Evolutionary conservation across 2,888 invertebrate species (phyloP).

Genomic region (Cheilosia vernalis): DNA sequence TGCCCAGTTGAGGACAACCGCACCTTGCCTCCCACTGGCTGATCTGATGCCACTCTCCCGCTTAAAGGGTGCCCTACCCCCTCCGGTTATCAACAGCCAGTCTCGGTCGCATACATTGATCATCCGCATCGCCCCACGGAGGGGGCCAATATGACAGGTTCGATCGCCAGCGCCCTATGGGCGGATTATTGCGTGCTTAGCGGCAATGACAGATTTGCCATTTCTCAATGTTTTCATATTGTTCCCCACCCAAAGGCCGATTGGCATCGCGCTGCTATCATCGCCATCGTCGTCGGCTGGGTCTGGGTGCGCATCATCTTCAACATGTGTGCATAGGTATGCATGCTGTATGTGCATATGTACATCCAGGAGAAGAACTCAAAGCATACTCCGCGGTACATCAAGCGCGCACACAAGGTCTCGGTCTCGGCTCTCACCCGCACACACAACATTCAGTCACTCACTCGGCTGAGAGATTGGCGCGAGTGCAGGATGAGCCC

Average conservation of each 20-base stretch:
- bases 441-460: slow-evolving; percentile 22
- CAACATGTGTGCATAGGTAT: slow-evolving; percentile 13
- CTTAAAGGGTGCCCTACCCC: not conserved
- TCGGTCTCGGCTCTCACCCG: slow-evolving; percentile 36
- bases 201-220: slow-evolving; percentile 76
- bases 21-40: slow-evolving; percentile 51
- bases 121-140: slow-evolving; percentile 41
- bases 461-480: slow-evolving; percentile 52
- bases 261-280: slow-evolving; percentile 42
- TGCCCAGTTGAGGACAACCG: slow-evolving; percentile 55
- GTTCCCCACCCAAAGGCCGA: slow-evolving; percentile 41
- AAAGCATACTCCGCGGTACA: slow-evolving; percentile 36
- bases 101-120: slow-evolving; percentile 45
- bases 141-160: slow-evolving; percentile 42
- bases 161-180: slow-evolving; percentile 18
- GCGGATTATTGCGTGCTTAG: slow-evolving; percentile 73
- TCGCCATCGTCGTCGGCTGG: slow-evolving; percentile 31
- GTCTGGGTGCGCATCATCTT: slow-evolving; percentile 32
- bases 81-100: slow-evolving; percentile 3
- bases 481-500: slow-evolving; percentile 49
- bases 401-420: slow-evolving; percentile 50
- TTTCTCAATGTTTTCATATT: slow-evolving; percentile 75
- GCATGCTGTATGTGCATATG: not conserved
- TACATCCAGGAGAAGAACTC: not conserved
- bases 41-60: not conserved